Base-by-base conservation (phyloP, 2,797 vertebrate species). In the Bufotes viridis region DNA sequence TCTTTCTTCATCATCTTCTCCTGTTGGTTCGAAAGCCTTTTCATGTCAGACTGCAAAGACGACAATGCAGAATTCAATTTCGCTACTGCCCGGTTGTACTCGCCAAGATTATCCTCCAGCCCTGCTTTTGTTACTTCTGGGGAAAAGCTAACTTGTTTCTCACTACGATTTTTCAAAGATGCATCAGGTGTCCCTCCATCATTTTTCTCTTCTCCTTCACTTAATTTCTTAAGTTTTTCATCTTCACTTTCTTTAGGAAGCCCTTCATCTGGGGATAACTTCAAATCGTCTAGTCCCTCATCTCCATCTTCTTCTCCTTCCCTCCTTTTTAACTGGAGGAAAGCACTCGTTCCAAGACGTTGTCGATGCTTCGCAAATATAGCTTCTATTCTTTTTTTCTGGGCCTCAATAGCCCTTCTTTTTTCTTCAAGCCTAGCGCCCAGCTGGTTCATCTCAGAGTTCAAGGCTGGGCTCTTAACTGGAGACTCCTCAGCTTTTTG, bases 281-380 rank as follows among this genome's bases (percentile, higher is more conserved):
- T 84, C 13, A 72, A 74, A 74, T 87, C 86, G 18, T 60, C 75
- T 15, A 70, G 13, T 17, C 3, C 82, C 22, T 76, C 87, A n/a
- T 85, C 78, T 81, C 3, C 87, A 7, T 94, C 94, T 0, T 92
- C 94, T 0, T 94, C 93, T 0, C 91, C 91, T n/a, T 96, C 95
- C n/a, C 94, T 95, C 18, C 95, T 97, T 90, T 97, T 97, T 74
- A 98, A 91, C 91, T 98, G 97, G 80, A 97, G 90, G 91, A 98
- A 97, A 65, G 97, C 97, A 9, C 94, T 97, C 92, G 97, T 98
- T 53, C 97, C 97, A 51, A 98, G 93, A 22, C 95, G 95, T 91
- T 98, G 97, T 20, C 97, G 94, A 90, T 98, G 97, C 91, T 98
- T 98, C 80, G 97, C 96, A 86, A 98, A 98, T 91, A 98, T 98